A percentile compares a stretch with the other conserved stretches of the same genome.
Conservation (phyloP, 2,888 invertebrate species). For the Meiosimyza platycephala region DNA sequence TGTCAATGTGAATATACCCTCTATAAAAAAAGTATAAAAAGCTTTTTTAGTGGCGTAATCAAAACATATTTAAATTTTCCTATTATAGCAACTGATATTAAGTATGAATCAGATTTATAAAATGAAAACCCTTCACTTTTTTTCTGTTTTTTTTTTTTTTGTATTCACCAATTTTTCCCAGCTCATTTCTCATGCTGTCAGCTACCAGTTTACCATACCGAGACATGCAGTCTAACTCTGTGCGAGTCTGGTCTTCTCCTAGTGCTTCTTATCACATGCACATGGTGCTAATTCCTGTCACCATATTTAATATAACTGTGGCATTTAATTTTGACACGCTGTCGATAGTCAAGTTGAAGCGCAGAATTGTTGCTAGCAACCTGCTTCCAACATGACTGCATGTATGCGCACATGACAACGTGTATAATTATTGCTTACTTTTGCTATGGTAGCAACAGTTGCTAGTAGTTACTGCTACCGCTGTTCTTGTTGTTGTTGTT, state of each 20-base stretch:
- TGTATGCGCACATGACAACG: not conserved
- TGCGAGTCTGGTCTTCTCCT: constrained; percentile 16
- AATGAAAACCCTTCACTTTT: not conserved
- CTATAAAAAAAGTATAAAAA: no score
- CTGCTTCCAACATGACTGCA: no score
- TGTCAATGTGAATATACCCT: no score
- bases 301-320: constrained; percentile 53
- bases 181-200: constrained; percentile 22
- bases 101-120: no score
- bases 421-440: constrained; percentile 12
- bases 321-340: constrained; percentile 54
- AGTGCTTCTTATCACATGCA: constrained; percentile 41
- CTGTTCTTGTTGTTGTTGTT: constrained; percentile 22
- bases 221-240: not conserved
- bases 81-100: no score
- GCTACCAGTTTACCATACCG: not conserved
- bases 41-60: no score
- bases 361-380: constrained; percentile 1
- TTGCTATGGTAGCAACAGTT: constrained; percentile 22
- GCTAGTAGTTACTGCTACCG: constrained; percentile 27
- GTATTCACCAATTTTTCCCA: not conserved
- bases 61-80: no score
- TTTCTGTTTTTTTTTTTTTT: not conserved
- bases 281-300: constrained; percentile 49
- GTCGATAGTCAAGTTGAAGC: constrained; percentile 48